A percentile compares a stretch with the other conserved stretches of the same genome.
Conservation (phyloP, 2,113 vertebrate genomes). For the Sardina pilchardus region DNA sequence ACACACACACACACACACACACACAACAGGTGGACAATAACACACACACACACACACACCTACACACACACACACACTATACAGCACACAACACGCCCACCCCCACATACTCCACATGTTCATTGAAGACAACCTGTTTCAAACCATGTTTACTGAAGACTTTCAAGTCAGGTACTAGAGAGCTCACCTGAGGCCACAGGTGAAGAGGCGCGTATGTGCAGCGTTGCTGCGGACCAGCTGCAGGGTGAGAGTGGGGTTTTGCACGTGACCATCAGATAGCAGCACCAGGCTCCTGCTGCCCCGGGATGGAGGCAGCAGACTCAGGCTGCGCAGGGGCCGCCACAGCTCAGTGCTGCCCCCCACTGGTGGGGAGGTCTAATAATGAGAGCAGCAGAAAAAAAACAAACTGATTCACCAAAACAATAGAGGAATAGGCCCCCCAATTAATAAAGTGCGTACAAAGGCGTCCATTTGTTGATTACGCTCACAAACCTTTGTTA, state of each 20-base stretch:
- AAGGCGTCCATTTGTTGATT: background rate
- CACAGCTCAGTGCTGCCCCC: conserved; percentile 87
- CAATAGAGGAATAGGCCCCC: background rate
- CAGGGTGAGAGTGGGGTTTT: conserved; percentile 73
- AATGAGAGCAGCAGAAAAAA: background rate
- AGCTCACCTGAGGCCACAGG: conserved; percentile 80
- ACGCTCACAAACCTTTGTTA: too few relatives aligned
- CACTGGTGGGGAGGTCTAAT: conserved; percentile 65
- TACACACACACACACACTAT: background rate
- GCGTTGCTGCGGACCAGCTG: conserved; percentile 71
- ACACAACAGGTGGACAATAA: background rate
- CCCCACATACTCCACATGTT: too few relatives aligned
- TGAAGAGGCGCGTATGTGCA: conserved; percentile 81
- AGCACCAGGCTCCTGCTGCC: conserved; percentile 78
- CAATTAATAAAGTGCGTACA: background rate
- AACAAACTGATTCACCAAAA: background rate
- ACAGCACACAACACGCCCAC: too few relatives aligned
- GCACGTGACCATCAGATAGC: conserved; percentile 85
- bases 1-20: background rate
- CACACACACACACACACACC: background rate
- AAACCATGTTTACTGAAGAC: too few relatives aligned
- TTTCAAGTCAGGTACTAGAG: background rate
- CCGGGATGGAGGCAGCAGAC: conserved; percentile 75
- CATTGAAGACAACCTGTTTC: too few relatives aligned
- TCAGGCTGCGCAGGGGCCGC: conserved; percentile 76